Conservation (phyloP, 2,888 invertebrate genomes). For the Ectemnius lituratus region DNA sequence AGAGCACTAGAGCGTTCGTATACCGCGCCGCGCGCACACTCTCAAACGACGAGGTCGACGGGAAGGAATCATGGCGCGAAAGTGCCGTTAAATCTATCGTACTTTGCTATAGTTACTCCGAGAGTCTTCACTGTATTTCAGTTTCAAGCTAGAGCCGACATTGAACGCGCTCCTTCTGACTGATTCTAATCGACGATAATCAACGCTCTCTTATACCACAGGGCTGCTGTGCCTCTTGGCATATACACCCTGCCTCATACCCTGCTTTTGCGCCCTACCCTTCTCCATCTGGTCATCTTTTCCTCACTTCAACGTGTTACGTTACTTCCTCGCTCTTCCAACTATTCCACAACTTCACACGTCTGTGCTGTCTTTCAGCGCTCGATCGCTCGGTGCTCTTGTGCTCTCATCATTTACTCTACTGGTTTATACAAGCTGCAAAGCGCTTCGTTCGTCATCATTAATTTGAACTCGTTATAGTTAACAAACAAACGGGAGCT, state of each 20-base stretch:
- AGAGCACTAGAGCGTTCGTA: constrained; percentile 5
- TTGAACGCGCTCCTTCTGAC: constrained; percentile 43
- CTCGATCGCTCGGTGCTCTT: too few relatives aligned
- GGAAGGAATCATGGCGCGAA: constrained; percentile 14
- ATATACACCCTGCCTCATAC: constrained; percentile 17
- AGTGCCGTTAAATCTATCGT: constrained; percentile 24
- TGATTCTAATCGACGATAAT: constrained; percentile 61
- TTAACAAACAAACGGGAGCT: too few relatives aligned
- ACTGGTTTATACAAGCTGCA: too few relatives aligned
- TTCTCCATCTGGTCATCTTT: background rate
- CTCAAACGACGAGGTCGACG: background rate
- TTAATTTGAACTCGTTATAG: too few relatives aligned
- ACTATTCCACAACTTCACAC: too few relatives aligned
- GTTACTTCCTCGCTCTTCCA: too few relatives aligned
- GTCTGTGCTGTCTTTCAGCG: too few relatives aligned
- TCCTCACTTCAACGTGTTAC: background rate
- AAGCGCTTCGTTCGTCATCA: too few relatives aligned
- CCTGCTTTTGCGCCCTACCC: constrained; percentile 11
- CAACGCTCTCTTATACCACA: constrained; percentile 26
- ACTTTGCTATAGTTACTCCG: constrained; percentile 22
- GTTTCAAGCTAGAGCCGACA: constrained; percentile 47
- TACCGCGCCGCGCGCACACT: too few relatives aligned
- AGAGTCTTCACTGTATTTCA: constrained; percentile 42
- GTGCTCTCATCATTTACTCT: too few relatives aligned
- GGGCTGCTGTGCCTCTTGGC: constrained; percentile 19